These are phyloP conservation scores for Egretta garzetta DNA, from an alignment of 2,113 vertebrate species.

Conservation along the genomic window DNA sequence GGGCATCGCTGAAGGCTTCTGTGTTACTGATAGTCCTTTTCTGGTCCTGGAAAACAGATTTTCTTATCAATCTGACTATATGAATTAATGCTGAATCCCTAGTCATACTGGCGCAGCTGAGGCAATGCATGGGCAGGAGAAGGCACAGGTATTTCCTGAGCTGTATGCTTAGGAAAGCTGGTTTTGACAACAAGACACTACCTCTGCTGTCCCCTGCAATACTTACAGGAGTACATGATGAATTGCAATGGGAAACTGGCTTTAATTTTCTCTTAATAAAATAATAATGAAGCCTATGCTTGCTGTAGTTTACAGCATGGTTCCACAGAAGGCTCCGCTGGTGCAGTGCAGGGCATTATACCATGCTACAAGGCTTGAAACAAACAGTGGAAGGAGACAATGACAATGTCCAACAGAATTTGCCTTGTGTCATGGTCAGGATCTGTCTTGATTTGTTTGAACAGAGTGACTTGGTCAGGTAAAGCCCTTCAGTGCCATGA, in stretches of 20 bases:
- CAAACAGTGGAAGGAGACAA: background rate
- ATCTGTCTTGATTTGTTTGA: background rate
- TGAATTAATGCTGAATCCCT: background rate
- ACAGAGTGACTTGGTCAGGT: background rate
- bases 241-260: background rate
- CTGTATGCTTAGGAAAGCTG: background rate
- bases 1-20: background rate
- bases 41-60: background rate
- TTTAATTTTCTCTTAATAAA: background rate
- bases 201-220: background rate
- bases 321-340: background rate
- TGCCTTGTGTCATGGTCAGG: background rate
- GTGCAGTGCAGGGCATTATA: background rate
- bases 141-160: background rate
- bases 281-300: background rate
- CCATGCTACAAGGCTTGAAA: background rate
- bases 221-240: background rate
- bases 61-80: background rate
- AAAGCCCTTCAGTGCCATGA: background rate
- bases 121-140: background rate
- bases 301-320: background rate
- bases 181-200: fast-evolving
- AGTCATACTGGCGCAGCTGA: background rate
- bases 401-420: background rate
- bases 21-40: background rate